Evolutionary conservation across 2,888 invertebrate genomes (phyloP).

Genomic region (Coleophora flavipennella): DNA sequence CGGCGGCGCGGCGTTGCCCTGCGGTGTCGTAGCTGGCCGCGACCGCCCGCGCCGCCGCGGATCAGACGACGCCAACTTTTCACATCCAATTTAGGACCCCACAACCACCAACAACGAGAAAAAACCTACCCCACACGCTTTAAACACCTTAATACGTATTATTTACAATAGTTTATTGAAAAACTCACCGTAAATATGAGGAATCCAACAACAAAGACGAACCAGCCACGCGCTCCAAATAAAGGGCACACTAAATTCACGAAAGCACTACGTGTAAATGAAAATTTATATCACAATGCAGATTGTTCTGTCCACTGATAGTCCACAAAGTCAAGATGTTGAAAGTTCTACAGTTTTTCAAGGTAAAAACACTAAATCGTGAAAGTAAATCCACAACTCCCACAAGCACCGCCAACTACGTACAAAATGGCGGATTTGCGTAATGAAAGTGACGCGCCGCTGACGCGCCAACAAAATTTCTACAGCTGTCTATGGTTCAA

Average conservation of each 20-base stretch:
- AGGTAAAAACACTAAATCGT: constrained; percentile 59
- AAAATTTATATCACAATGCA: constrained; percentile 45
- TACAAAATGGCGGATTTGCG: constrained; percentile 74
- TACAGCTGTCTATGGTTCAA: constrained; percentile 22
- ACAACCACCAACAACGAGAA: constrained; percentile 10
- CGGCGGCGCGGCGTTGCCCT: constrained; percentile 55
- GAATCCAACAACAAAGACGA: constrained; percentile 71
- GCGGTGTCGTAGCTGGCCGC: constrained; percentile 49
- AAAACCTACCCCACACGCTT: constrained; percentile 18
- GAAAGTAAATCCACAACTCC: constrained; percentile 58
- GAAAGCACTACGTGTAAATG: constrained; percentile 56
- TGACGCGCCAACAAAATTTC: constrained; percentile 51
- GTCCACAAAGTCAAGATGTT: constrained; percentile 42
- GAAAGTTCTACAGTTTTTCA: constrained; percentile 58
- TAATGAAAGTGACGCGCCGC: constrained; percentile 70
- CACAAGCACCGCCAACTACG: constrained; percentile 64
- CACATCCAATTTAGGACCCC: constrained; percentile 22
- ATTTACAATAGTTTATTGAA: constrained; percentile 25
- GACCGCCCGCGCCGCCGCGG: constrained; percentile 40
- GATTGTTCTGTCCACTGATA: constrained; percentile 46
- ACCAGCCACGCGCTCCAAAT: constrained; percentile 72
- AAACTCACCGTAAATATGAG: constrained; percentile 63
- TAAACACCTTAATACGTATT: constrained; percentile 18
- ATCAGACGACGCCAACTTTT: constrained; percentile 55
- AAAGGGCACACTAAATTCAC: constrained; percentile 68